Base-by-base conservation (phyloP, 1,140 invertebrate species). In the Drosophila tsacasi region DNA sequence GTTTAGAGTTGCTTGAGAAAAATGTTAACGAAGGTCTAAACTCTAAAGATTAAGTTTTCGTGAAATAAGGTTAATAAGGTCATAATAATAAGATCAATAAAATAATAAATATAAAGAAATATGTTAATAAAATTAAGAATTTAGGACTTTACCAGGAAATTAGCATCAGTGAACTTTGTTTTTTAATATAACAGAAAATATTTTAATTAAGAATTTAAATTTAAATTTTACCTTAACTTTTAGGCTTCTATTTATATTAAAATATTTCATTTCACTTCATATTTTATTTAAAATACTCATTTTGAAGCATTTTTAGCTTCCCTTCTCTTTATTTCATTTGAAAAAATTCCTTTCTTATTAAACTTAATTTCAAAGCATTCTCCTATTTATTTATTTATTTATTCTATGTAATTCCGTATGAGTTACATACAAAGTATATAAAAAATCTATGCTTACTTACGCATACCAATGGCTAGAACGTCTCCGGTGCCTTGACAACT, bases 401-500 rank as follows among this genome's bases (percentile, higher is more conserved):
- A 81, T 81, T 83, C 71, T 76, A 76, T 79, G 63, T 71, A 82
- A 80, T 81, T 83, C 59, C 55, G 46, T 54, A 25, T 52, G 46
- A 42, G 47, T 71, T 76, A 54, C 59, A 59, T 75, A 64, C 55
- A 64, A 78, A 54, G 62, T 71, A 78, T 55, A 63, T 62, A 39
- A 37, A 71, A 71, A 71, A 44, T 55, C 46, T 68, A 71, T 68
- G 63, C 30, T 71, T 40, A 50, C 57, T 30, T 30, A 17, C 39
- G 12, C 30, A 30, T 39, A 15, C 17, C 30, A 13, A 19, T 74
- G 37, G 40, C 19, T 55, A 23, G 67, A 27, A 52, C 68, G 66
- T 61, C 65, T 69, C 55, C 49, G 37, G 35, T 55, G 59, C 55
- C 71, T 74, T 90, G 85, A 90, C 85, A 90, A 91, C 85, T 90